Base-by-base conservation (phyloP, 2,113 vertebrate genomes). In the Helogale parvula region DNA sequence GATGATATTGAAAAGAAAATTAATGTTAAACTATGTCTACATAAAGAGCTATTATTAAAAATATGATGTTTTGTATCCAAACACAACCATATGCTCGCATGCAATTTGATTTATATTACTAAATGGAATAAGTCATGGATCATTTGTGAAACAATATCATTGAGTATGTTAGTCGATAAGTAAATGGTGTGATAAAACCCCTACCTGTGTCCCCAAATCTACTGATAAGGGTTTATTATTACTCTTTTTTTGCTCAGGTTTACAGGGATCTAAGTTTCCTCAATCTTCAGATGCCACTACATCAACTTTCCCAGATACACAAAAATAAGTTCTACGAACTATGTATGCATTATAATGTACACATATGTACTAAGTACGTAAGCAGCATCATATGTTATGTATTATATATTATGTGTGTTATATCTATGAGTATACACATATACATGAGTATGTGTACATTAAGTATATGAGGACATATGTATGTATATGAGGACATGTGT, bases 1-100 rank as follows among this genome's bases (percentile, higher is more conserved):
- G 0, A 63, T 92, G 16, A n/a, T 89, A 54, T 81, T 84, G 27
- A 92, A 96, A 74, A 89, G 38, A 94, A 97, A 92, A 38, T 33
- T 6, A 47, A n/a, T 77, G 13, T 76, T 66, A 95, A 57, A 16
- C 1, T 84, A 2, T 84, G 1, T 66, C 5, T 92, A 52, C 31
- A 35, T 84, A 80, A 92, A 76, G 13, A 38, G 50, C 3, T 88
- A 71, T 79, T 71, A 29, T 72, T 82, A 45, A 60, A 89, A 90
- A 16, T 47, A 71, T 83, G 9, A 10, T n/a, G 9, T 41, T 93
- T 94, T 63, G 11, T 76, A 15, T 74, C 2, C 54, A 92, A 27
- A 68, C 7, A 74, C 14, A 72, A 5, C 13, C 8, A 47, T 72
- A 71, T 52, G 11, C 6, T 76, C 38, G 76, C 81, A 66, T 10